Base-by-base conservation (phyloP, 2,888 invertebrate genomes). In the Eupithecia pulchellata region DNA sequence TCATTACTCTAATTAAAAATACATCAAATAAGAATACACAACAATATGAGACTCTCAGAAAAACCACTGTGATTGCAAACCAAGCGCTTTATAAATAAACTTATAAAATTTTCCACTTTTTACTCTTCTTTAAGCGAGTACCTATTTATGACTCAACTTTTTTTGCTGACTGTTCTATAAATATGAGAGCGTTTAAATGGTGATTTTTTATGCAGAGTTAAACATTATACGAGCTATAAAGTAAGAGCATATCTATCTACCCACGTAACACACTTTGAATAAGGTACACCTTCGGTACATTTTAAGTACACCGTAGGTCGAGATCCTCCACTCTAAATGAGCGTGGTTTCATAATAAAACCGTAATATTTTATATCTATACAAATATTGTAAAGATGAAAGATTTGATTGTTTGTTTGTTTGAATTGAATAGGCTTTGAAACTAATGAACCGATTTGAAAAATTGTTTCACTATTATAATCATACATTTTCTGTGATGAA, bases 121-220 rank as follows among this genome's bases (percentile, higher is more conserved):
- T 14, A 36, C 36, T 36, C 14, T 36, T 34, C 9, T 2, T 2
- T 13, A 34, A 42, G n/a, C n/a, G 17, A 42, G n/a, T n/a, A 9
- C 34, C 8, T 11, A 1, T 13, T 34, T 34, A 34, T 8, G 30
- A 2, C 30, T 30, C 20, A 55, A 27, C 57, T 29, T 57, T 29
- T 55, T 57, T 57, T 57, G 57, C 57, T 57, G 29, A 29, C 60
- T 60, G 34, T 60, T 9, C 11, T n/a, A 34, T 17, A 60, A 20
- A 32, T 34, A 60, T 60, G 60, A 30, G 34, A 30, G 2, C 20
- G 60, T 32, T 60, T 60, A 60, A 34, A 30, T 60, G 60, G 60
- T 60, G 60, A 60, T 60, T 60, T 60, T 60, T 60, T 60, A 60
- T 34, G 60, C 60, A 32, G 60, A 34, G 60, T n/a, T 11, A 29